Conservation (phyloP, 2,797 vertebrate genomes). For the Crocidura indochinensis region DNA sequence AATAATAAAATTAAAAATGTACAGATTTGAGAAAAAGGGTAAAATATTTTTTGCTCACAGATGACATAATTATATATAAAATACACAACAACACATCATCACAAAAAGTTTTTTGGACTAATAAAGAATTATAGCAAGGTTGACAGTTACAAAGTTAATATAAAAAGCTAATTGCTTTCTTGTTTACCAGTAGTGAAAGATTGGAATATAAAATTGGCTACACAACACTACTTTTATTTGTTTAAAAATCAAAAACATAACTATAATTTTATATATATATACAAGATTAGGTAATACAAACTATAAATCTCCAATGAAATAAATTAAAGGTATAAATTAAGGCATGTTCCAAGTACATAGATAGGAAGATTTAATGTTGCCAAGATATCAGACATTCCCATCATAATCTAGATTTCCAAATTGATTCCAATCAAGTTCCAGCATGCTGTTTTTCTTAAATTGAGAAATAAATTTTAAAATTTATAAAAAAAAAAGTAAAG, state of each 20-base stretch:
- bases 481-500: background rate
- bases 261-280: conserved; percentile 28
- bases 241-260: conserved; percentile 33
- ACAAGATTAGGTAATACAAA: background rate
- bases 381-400: conserved; percentile 27
- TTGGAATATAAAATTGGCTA: conserved; percentile 44
- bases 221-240: background rate
- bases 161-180: conserved; percentile 21
- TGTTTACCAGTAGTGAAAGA: background rate
- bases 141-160: background rate
- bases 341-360: background rate
- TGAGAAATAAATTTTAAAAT: background rate
- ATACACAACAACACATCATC: background rate
- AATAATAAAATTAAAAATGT: conserved; percentile 38
- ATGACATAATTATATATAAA: background rate
- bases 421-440: conserved; percentile 12
- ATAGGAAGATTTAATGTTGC: background rate
- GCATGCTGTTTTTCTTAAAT: background rate
- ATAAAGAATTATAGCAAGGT: background rate
- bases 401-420: background rate
- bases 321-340: conserved; percentile 30
- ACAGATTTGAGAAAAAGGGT: background rate
- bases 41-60: conserved; percentile 7
- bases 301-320: background rate
- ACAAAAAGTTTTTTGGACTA: conserved; percentile 16